These are phyloP conservation scores for Nebria salina DNA, from an alignment of 2,888 invertebrate genomes.

Conservation along the genomic window DNA sequence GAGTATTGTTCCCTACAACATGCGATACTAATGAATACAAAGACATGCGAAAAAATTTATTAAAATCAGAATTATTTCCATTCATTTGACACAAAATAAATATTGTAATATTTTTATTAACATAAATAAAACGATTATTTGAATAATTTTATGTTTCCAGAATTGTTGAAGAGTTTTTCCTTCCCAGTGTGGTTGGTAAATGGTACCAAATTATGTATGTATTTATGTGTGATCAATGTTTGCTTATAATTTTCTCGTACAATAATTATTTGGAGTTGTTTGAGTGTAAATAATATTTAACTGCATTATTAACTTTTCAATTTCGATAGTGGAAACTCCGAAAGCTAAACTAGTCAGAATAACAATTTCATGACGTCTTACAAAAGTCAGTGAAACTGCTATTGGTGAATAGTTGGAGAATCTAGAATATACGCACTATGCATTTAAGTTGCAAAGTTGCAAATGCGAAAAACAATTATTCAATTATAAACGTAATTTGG, in stretches of 20 bases:
- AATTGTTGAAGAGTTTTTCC: not conserved
- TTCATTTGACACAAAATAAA: no score
- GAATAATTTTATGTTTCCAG: not conserved
- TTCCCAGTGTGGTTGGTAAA: not conserved
- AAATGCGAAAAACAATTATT: not conserved
- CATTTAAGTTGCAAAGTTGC: not conserved
- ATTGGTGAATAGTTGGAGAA: not conserved
- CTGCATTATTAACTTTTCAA: no score
- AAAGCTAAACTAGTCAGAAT: not conserved
- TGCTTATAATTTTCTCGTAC: no score
- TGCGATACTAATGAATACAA: not conserved
- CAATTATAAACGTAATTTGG: not conserved
- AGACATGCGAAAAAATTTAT: not conserved
- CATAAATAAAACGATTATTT: not conserved
- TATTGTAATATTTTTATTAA: no score
- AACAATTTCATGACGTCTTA: not conserved
- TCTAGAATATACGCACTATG: not conserved
- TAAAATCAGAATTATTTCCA: not conserved
- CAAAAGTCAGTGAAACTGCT: not conserved
- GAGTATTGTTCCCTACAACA: not conserved
- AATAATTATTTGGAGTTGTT: no score
- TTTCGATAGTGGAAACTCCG: no score
- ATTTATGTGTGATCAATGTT: not conserved
- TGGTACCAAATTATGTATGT: not conserved
- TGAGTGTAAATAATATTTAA: no score